Base-by-base conservation (phyloP, 2,888 invertebrate genomes). In the Drosophila merina region DNA sequence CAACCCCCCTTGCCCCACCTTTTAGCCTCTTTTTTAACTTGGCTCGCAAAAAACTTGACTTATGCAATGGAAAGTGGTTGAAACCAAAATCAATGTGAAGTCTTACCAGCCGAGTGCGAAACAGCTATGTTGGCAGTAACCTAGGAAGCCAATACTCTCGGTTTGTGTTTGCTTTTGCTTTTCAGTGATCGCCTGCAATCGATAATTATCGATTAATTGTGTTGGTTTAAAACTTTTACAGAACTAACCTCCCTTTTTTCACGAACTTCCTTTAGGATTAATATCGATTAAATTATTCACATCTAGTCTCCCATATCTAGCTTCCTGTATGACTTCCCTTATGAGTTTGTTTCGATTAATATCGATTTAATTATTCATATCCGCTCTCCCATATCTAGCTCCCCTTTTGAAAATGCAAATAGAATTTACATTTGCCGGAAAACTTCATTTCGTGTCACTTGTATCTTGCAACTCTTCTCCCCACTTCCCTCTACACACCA, bases 21-120 rank as follows among this genome's bases (percentile, higher is more conserved):
- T 70, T 56, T 57, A 48, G 20, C 20, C 69, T 66, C 56, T 74
- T 67, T 5, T 36, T 36, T 36, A 36, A 36, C 36, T 36, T 36
- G 36, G 36, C 36, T 36, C n/a, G 20, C 20, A n/a, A 36, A 68
- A 74, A 85, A 81, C 76, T 81, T 69, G 76, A 75, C 82, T 81
- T 85, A 80, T 82, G 85, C 79, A 85, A 81, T 85, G 85, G 83
- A 81, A 85, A 85, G 83, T 80, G 82, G 44, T 57, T 70, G 81
- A 68, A 59, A 78, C 67, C 73, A 74, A 76, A 76, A 73, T 68
- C 54, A 77, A 66, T 60, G 55, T 50, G 60, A 63, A 60, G 52
- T 63, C 68, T 57, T 54, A 51, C 40, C 66, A 63, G 49, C 33
- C 6, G 36, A 56, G 42, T 60, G 10, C 36, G 14, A n/a, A 51